These are phyloP conservation scores for Psilanteris sp. DNA, from an alignment of 1,140 invertebrate species.

Conservation along the genomic window DNA sequence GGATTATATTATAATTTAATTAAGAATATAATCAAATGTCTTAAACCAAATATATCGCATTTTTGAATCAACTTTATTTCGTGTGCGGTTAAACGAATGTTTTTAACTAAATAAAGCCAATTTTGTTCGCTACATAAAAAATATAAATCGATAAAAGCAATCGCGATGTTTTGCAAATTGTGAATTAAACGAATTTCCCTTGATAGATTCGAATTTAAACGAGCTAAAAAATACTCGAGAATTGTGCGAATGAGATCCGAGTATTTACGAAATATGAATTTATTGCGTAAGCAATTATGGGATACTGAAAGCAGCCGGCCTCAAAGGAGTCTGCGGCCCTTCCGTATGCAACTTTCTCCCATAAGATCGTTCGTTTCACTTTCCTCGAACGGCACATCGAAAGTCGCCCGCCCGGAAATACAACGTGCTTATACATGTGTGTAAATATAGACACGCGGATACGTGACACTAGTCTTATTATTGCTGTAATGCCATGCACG, in stretches of 20 bases:
- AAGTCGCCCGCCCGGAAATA: constrained; percentile 56
- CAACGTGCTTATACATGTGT: constrained; percentile 5
- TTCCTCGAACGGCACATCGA: constrained; percentile 57
- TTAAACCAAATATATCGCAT: too few species aligned
- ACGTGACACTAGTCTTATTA: constrained; percentile 21
- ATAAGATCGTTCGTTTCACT: constrained; percentile 65
- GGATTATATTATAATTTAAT: too few species aligned
- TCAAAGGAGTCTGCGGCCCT: constrained; percentile 47
- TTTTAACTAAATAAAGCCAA: constrained; percentile 13
- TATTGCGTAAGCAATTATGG: constrained; percentile 60
- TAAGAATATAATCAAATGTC: too few species aligned
- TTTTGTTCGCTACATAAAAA: too few species aligned
- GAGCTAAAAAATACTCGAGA: too few species aligned
- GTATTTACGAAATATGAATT: constrained; percentile 47
- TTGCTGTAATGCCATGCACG: constrained; percentile 11
- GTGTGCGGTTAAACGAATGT: too few species aligned
- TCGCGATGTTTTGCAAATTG: too few species aligned
- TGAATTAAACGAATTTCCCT: too few species aligned
- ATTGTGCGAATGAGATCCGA: constrained; percentile 25
- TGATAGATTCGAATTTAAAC: too few species aligned
- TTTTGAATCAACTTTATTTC: too few species aligned
- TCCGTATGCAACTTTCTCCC: constrained; percentile 66
- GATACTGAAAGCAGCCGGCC: constrained; percentile 50
- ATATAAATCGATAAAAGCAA: too few species aligned
- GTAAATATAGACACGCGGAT: constrained; percentile 23